Evolutionary conservation across 2,797 vertebrate species (phyloP).

Genomic region (Premnoplex brunnescens): DNA sequence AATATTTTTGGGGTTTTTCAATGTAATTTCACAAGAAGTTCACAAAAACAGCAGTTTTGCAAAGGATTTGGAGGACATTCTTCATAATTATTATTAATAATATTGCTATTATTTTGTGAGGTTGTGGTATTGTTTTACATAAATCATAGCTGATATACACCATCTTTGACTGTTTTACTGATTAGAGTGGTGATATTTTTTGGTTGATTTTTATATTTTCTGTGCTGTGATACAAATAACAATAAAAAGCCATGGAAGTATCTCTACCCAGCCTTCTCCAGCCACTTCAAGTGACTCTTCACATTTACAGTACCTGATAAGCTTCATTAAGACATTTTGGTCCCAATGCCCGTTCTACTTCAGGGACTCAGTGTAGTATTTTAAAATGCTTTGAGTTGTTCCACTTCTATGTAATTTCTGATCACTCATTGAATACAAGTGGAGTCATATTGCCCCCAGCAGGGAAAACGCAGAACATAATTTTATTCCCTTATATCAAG

Average conservation of each 20-base stretch:
- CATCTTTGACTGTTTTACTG: not conserved
- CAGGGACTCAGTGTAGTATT: not conserved
- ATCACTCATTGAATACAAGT: slow-evolving; percentile 27
- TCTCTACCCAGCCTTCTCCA: not conserved
- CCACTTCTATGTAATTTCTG: not conserved
- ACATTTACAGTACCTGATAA: slow-evolving; percentile 43
- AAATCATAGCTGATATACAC: not conserved
- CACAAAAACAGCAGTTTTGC: not conserved
- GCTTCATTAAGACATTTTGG: slow-evolving; percentile 55
- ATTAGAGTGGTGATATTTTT: not conserved
- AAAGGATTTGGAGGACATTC: not conserved
- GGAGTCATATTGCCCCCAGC: slow-evolving; percentile 79
- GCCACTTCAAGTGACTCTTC: not conserved
- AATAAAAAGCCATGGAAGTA: not conserved
- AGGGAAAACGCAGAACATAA: slow-evolving; percentile 69
- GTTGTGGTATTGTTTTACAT: not conserved
- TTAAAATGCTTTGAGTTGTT: slow-evolving; percentile 36
- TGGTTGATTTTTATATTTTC: not conserved
- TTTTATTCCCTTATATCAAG: not conserved
- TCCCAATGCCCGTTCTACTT: not conserved
- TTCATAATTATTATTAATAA: not conserved
- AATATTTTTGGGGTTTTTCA: not conserved
- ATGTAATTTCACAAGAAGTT: not conserved
- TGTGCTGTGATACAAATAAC: not conserved
- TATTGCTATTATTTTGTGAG: not conserved